phyloP scores from a whole-genome alignment of 1,140 invertebrate species.

The Papilio polytes region DNA sequence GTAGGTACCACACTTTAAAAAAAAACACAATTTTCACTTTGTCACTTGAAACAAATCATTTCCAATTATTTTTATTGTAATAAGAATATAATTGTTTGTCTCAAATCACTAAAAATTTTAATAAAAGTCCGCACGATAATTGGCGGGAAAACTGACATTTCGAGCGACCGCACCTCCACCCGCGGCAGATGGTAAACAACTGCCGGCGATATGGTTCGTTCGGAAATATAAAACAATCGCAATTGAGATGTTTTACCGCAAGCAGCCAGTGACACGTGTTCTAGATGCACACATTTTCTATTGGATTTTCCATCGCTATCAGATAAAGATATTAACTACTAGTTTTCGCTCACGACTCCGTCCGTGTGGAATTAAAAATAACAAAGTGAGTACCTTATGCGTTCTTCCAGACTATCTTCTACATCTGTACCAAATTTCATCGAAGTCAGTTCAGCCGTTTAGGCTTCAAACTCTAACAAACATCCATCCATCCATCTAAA shows the following conservation, averaged over 20 bases:
- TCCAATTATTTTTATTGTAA: background rate
- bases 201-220: conserved; percentile 46
- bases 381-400: no score
- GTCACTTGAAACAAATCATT: background rate
- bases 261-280: conserved; percentile 35
- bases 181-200: conserved; percentile 57
- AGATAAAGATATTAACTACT: background rate
- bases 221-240: conserved; percentile 49
- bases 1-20: conserved; percentile 15
- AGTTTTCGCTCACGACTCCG: no score
- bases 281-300: conserved; percentile 14
- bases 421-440: no score
- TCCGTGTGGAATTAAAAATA: no score
- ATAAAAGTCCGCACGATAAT: conserved; percentile 17
- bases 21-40: background rate
- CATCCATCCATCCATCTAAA: no score
- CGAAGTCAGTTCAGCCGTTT: no score
- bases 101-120: background rate
- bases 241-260: conserved; percentile 46
- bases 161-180: conserved; percentile 51
- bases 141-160: conserved; percentile 54
- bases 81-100: background rate
- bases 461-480: no score
- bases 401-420: no score
- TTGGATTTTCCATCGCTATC: conserved; percentile 5